Conservation (phyloP, 2,797 vertebrate genomes). For the Sebastes cheni region DNA sequence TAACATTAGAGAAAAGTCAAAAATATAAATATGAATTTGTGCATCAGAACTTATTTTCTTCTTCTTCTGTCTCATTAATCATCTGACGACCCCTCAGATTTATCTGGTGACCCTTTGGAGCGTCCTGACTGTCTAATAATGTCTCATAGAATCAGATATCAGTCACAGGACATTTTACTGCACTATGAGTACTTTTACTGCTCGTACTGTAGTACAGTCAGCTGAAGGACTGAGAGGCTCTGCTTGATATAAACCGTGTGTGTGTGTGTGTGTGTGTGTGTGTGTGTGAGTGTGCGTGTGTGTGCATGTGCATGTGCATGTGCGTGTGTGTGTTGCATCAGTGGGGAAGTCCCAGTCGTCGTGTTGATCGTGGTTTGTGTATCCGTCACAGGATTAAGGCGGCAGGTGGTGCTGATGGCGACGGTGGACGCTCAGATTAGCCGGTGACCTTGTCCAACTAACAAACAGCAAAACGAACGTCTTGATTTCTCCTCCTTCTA, state of each 20-base stretch:
- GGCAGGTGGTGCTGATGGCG: conserved; percentile 53
- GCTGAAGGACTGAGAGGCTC: no score
- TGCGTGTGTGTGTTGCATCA: background rate
- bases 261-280: no score
- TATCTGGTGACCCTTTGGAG: no score
- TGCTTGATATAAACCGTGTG: background rate
- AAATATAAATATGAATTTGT: no score
- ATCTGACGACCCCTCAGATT: no score
- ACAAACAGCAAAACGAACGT: background rate
- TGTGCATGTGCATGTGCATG: no score
- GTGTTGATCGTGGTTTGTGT: conserved; percentile 24
- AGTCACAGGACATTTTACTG: background rate
- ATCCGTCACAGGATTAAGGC: conserved; percentile 57
- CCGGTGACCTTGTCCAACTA: conserved; percentile 36
- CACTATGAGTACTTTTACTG: background rate
- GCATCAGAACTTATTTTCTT: no score
- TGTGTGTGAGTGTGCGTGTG: background rate
- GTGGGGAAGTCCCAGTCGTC: conserved; percentile 62
- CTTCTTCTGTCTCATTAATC: no score
- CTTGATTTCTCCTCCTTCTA: background rate
- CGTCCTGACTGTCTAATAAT: no score
- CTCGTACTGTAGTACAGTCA: background rate
- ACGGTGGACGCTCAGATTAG: conserved; percentile 50
- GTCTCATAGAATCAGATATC: no score
- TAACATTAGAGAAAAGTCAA: no score